Evolutionary conservation across 2,888 invertebrate species (phyloP), one percentile per base, ranked within the genome.

Genomic region (Noctua fimbriata): DNA sequence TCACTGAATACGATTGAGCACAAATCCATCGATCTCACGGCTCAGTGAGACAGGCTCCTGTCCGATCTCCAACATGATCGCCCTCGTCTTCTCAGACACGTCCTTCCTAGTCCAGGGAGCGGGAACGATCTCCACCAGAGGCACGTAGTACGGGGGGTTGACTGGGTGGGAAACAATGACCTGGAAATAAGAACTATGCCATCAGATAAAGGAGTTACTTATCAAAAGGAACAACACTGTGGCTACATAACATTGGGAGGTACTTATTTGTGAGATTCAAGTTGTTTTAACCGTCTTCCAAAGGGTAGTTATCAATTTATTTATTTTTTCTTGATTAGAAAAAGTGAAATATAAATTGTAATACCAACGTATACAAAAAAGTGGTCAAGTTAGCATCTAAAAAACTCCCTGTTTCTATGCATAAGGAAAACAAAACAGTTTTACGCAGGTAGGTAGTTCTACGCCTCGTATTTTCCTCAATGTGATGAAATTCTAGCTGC

Each of bases 91-190:
- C 69, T 97, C 96, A 0, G 98, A 97, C 18, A 99, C 98, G 83
- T 98, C 98, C 0, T 98, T 97, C 74, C 98, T 98, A 0, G 99
- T 99, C 99, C 99, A 99, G 9, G 99, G 98, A 0, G 99, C 98
- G 0, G 99, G 99, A 0, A 99, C 98, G 24, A 99, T 97, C 96
- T 99, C 99, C 1, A 99, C 99, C 69, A 99, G 96, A 0, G 99
- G 99, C 44, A 99, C 99, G 93, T 99, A 99, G 94, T 99, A 99
- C 0, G 99, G 99, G 10, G 99, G 99, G 94, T 99, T 99, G 4
- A 99, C 99, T 94, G 99, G 99, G 95, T 99, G 99, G 0, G 98
- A 98, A 24, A 99, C 98, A 73, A 99, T 97, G 52, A 98, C 97
- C 96, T 98, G 97, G 1, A 14, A 67, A 16, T 7, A 2, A 47